Base-by-base conservation (phyloP, 2,797 vertebrate species). In the Cyprinodon diabolis region DNA sequence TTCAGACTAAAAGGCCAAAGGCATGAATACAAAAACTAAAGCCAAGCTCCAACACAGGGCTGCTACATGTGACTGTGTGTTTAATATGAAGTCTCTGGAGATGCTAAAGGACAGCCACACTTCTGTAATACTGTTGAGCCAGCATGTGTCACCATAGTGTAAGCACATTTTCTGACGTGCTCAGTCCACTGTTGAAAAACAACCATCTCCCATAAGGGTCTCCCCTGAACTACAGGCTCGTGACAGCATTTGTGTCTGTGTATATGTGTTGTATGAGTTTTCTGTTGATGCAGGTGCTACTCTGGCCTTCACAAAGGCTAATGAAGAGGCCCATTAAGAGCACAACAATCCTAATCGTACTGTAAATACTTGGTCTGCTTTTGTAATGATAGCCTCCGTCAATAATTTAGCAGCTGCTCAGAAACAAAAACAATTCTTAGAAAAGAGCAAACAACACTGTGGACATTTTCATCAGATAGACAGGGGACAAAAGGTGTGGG, bases 151-250 rank as follows among this genome's bases (percentile, higher is more conserved):
- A 76, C 86, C 80, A 77, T 85, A 82, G 90, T 88, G 92, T 94
- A 93, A 94, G 93, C 93, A 94, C 79, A 92, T 93, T 94, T 93
- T 85, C 89, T 90, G 87, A 92, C 81, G 55, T 72, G 79, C 82
- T 82, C 82, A 81, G 83, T 84, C 87, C 89, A 87, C 87, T 84
- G 79, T 77, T 89, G 88, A 86, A 91, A 93, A 92, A 93, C 88
- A 89, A 84, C 87, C 19, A 71, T 80, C 78, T 90, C 91, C 90
- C 87, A 80, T 71, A 86, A 82, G 89, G 66, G 74, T 58, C 45
- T 52, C 62, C 71, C 37, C 11, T 10, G 13, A 65, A 35, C 60
- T 79, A 69, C 77, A 79, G 84, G 71, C 51, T 62, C 73, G 75
- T 76, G 74, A 78, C 81, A 74, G 76, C 43, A 63, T 77, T 73